Evolutionary conservation across 2,113 vertebrate genomes (phyloP).

Genomic region (Pygoscelis adeliae): DNA sequence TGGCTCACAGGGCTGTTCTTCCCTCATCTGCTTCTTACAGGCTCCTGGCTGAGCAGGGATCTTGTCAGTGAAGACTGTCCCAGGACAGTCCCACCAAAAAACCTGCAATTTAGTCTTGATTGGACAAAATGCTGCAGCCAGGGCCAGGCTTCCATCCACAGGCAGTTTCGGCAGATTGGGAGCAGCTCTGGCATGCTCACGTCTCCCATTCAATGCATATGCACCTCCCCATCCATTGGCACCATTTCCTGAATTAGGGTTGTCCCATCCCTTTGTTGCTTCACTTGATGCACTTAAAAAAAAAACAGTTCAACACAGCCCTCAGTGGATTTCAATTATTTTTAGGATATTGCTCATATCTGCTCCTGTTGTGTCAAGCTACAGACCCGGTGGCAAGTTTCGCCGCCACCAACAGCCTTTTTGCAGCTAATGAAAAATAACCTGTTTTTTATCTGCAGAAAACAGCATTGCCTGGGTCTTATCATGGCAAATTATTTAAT

Average conservation of each 20-base stretch:
- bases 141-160: neutral
- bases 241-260: neutral
- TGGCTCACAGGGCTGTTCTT: neutral
- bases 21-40: neutral
- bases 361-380: rapidly evolving
- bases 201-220: rapidly evolving
- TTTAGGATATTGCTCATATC: neutral
- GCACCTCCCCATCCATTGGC: rapidly evolving
- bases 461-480: neutral
- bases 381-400: neutral
- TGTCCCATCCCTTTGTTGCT: neutral
- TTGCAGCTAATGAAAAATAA: conserved; percentile 11
- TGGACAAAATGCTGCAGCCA: neutral
- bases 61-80: neutral
- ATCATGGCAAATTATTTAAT: neutral
- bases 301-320: neutral
- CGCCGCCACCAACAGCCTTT: neutral
- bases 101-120: neutral
- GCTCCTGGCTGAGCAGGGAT: neutral
- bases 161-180: neutral
- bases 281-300: neutral
- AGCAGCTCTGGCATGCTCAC: neutral
- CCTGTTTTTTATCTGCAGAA: conserved; percentile 8
- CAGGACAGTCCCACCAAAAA: neutral
- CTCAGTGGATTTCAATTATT: neutral